Conservation (phyloP, 1,140 invertebrate genomes). For the Acromyrmex charruanus region DNA sequence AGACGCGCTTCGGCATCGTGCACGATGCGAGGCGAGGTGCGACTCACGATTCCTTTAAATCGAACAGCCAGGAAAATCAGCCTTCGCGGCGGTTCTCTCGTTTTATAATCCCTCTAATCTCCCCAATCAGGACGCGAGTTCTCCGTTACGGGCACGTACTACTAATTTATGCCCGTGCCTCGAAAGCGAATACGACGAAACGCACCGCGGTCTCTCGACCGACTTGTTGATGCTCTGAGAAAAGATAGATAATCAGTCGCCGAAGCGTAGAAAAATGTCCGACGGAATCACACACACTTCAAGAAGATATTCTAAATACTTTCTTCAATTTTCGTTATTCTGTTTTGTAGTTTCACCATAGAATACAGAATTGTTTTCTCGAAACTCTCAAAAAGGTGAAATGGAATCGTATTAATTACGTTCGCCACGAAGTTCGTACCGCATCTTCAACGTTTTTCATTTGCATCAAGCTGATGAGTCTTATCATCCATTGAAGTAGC, state of each 20-base stretch:
- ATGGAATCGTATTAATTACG: neutral
- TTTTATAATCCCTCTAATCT: conserved; percentile 74
- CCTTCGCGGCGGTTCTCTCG: neutral
- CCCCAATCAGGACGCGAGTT: conserved; percentile 63
- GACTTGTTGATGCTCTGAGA: conserved; percentile 37
- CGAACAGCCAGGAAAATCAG: conserved; percentile 43
- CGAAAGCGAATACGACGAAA: conserved; percentile 71
- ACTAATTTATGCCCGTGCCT: conserved; percentile 75
- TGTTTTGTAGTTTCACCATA: neutral
- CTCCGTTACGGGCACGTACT: conserved; percentile 74
- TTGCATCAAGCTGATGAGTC: conserved; percentile 8
- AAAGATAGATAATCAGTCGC: neutral
- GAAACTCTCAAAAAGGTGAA: neutral
- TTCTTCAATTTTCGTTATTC: neutral
- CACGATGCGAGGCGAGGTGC: neutral
- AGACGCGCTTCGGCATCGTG: conserved; percentile 12
- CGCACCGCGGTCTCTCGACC: conserved; percentile 25
- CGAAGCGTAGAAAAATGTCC: conserved; percentile 9
- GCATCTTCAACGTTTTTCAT: neutral
- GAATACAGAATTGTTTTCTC: neutral
- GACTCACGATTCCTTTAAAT: conserved; percentile 41
- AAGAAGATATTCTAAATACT: neutral
- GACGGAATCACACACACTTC: neutral
- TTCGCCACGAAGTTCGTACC: neutral
- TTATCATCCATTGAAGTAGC: too few species aligned